Conservation (phyloP, 1,140 invertebrate species). For the Drosophila virilis region DNA sequence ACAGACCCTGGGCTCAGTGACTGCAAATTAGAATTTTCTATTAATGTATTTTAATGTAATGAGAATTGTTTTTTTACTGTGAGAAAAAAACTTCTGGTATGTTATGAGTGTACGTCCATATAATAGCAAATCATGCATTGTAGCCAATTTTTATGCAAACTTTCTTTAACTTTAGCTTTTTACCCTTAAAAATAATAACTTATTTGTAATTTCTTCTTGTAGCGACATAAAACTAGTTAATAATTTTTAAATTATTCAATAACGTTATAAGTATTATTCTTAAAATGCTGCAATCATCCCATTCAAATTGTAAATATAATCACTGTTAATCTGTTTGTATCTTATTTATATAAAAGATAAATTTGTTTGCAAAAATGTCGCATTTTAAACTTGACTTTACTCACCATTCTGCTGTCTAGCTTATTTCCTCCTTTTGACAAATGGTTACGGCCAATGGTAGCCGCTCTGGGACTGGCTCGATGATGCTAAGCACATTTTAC, state of each 20-base stretch:
- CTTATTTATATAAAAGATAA: conserved; percentile 21
- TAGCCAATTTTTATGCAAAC: conserved; percentile 53
- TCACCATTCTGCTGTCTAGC: too few species aligned
- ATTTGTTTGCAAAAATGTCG: not conserved
- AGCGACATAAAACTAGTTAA: conserved; percentile 46
- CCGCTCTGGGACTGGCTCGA: too few species aligned
- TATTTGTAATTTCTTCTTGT: conserved; percentile 47
- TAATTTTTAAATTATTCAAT: conserved; percentile 43
- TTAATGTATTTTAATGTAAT: conserved; percentile 11
- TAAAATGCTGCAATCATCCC: conserved; percentile 51
- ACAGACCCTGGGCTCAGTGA: conserved; percentile 50
- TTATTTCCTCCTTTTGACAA: too few species aligned
- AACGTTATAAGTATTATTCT: conserved; percentile 53
- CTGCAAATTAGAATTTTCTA: conserved; percentile 39
- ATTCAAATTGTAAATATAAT: conserved; percentile 52
- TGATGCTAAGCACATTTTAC: too few species aligned
- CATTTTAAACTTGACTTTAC: not conserved
- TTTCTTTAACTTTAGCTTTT: conserved; percentile 57
- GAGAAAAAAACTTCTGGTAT: conserved; percentile 43
- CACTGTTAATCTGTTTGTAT: conserved; percentile 46
- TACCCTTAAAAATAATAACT: conserved; percentile 62
- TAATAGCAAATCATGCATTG: conserved; percentile 57
- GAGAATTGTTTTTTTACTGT: conserved; percentile 38
- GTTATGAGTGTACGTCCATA: conserved; percentile 48
- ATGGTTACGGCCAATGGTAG: too few species aligned